phyloP scores from a whole-genome alignment of 2,888 invertebrate genomes.

The Netelia melanura region DNA sequence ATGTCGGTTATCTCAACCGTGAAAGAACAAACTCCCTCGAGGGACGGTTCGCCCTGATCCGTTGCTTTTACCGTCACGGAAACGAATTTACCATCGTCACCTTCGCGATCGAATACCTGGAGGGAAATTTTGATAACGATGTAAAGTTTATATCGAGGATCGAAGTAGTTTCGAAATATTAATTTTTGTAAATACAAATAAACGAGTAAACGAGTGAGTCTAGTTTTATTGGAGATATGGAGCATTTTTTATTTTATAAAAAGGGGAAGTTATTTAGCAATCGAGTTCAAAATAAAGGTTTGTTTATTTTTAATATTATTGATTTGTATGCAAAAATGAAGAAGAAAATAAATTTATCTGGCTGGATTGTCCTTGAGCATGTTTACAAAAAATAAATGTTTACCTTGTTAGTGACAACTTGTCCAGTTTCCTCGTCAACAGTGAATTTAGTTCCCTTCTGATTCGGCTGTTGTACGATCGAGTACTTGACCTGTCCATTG shows the following conservation, averaged over 20 bases:
- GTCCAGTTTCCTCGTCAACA: conserved; percentile 97
- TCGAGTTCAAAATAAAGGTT: neutral
- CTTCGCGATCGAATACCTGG: conserved; percentile 97
- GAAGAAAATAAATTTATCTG: too few species aligned
- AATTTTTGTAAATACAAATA: too few species aligned
- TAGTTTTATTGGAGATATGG: too few species aligned
- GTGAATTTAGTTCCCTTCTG: conserved; percentile 98
- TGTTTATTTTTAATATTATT: neutral
- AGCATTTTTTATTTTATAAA: too few species aligned
- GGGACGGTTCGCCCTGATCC: conserved; percentile 98
- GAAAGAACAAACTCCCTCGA: conserved; percentile 99
- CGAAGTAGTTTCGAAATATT: too few species aligned
- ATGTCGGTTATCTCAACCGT: conserved; percentile 99
- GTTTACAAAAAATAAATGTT: neutral
- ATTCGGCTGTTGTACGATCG: conserved; percentile 98
- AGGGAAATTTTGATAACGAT: neutral
- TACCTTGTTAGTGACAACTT: conserved; percentile 96
- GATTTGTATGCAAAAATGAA: too few species aligned
- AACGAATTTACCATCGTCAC: conserved; percentile 98
- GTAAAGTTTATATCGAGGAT: too few species aligned
- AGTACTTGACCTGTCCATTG: conserved; percentile 97
- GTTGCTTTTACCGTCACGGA: conserved; percentile 99
- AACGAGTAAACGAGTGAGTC: too few species aligned
- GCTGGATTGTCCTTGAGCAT: neutral
- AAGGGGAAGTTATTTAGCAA: too few species aligned